Conservation (phyloP, 2,113 vertebrate genomes). For the Tonatia bakeri region DNA sequence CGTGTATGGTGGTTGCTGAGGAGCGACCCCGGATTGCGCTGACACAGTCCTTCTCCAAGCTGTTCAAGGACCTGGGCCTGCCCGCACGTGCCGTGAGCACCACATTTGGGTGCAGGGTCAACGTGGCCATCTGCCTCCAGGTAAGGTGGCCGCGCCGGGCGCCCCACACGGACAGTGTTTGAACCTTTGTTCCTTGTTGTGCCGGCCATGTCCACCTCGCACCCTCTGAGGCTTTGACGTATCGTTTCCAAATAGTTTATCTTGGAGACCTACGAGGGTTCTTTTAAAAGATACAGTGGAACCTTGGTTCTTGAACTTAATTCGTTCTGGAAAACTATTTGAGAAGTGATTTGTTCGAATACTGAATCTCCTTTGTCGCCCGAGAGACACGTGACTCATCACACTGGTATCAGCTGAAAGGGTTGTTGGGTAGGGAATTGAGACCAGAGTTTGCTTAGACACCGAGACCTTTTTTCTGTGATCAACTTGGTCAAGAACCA, state of each 20-base stretch:
- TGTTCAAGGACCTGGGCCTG: constrained; percentile 96
- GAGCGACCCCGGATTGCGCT: constrained; percentile 91
- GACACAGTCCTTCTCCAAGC: constrained; percentile 96
- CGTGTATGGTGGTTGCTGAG: constrained; percentile 98
- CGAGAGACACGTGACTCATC: no score
- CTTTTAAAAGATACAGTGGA: not conserved
- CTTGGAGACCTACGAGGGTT: not conserved
- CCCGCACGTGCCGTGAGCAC: constrained; percentile 95
- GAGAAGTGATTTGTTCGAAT: no score
- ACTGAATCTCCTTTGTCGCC: no score
- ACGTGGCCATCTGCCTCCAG: constrained; percentile 96
- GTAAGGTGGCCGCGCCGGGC: constrained; percentile 75
- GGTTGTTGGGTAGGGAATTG: no score
- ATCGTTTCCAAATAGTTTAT: not conserved
- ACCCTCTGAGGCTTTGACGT: not conserved
- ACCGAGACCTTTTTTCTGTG: no score
- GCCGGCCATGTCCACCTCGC: not conserved
- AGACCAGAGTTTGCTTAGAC: no score
- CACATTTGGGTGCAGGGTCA: constrained; percentile 97
- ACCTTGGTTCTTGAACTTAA: no score
- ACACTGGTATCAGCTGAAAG: no score
- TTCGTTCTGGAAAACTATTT: no score
- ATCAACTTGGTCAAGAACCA: no score
- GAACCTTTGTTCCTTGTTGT: no score
- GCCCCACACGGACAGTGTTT: fast-evolving